phyloP scores from a whole-genome alignment of 2,113 vertebrate genomes.

The Pyxicephalus adspersus region DNA sequence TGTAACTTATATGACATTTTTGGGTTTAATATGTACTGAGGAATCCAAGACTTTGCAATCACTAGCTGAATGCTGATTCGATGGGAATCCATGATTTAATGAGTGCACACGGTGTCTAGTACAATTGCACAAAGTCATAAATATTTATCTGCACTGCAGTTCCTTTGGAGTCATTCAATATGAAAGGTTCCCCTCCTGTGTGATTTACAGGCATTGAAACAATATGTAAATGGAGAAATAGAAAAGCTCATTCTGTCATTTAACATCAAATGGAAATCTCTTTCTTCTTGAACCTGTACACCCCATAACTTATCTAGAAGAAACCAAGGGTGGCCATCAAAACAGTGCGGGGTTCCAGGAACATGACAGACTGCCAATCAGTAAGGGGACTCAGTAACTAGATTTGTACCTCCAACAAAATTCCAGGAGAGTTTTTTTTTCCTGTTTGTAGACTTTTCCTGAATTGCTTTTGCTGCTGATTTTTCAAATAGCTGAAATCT shows the following conservation, averaged over 20 bases:
- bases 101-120: conserved; percentile 41
- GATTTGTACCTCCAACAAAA: not conserved
- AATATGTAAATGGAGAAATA: conserved; percentile 41
- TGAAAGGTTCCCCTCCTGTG: conserved; percentile 31
- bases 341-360: not conserved
- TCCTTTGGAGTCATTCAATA: conserved; percentile 55
- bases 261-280: conserved; percentile 47
- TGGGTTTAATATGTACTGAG: conserved; percentile 33
- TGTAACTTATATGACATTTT: not conserved
- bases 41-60: conserved; percentile 39
- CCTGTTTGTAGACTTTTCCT: not conserved
- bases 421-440: not conserved
- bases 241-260: conserved; percentile 47
- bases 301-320: conserved; percentile 42
- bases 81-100: conserved; percentile 39
- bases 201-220: conserved; percentile 51
- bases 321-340: not conserved
- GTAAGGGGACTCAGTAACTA: not conserved
- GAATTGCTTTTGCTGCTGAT: not conserved
- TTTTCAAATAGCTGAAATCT: not conserved
- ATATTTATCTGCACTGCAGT: conserved; percentile 53
- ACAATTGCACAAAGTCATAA: conserved; percentile 47
- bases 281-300: conserved; percentile 36
- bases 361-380: not conserved
- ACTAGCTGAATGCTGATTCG: conserved; percentile 24